Evolutionary conservation across 2,888 invertebrate species (phyloP), one percentile per base, ranked within the genome.

Genomic region (Melanotus villosus): DNA sequence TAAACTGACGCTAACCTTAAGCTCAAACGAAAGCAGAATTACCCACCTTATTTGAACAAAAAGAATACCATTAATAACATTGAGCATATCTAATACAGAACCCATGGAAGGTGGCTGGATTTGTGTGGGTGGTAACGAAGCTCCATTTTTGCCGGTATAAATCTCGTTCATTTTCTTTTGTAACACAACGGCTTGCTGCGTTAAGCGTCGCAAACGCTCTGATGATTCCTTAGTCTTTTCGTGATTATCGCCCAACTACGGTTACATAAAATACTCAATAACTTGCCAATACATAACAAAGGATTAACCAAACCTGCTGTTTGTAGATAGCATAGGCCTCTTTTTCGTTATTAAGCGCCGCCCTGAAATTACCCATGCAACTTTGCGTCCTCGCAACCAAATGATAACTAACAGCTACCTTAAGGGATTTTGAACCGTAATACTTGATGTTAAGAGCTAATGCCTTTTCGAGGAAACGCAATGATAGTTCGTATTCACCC

Each of bases 101-200:
- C 94, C 95, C 93, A 99, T 94, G 66, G 97, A 96, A 43, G 99
- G 99, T 68, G 98, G 96, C 85, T 98, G 98, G 79, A 98, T 97
- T 88, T 98, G 95, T 75, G 96, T 95, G 63, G 96, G 95, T 50
- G 95, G 93, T 76, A 94, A 85, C 67, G 90, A 88, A 14, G 91
- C 88, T 18, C 90, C 90, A 66, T 92, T 88, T 81, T 93, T 93
- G 34, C 96, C 94, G 70, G 94, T 93, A 83, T 92, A 93, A 73
- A 97, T 95, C 84, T 98, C 97, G 80, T 97, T 95, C 93, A 99
- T 97, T 81, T 98, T 97, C 88, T 98, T 98, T 87, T 99, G 99
- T 76, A 99, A 90, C 72, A 96, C 95, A 68, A 99, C 99, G 1
- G 99, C 99, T 86, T 99, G 99, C 83, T 98, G 97, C 47, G 99